Base-by-base conservation (phyloP, 2,797 vertebrate genomes). In the Gastrophryne carolinensis region DNA sequence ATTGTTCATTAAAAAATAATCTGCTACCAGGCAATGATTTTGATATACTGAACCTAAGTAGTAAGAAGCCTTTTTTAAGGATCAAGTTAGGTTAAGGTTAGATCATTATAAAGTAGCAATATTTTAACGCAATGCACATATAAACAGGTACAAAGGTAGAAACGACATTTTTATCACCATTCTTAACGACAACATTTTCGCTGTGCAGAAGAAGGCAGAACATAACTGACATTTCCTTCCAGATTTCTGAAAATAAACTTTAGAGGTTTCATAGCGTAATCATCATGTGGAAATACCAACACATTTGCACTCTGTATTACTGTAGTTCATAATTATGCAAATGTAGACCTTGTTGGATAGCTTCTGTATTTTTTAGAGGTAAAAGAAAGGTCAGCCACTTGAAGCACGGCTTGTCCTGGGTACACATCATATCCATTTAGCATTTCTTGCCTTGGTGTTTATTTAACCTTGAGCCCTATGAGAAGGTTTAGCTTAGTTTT, bases 301-400 rank as follows among this genome's bases (percentile, higher is more conserved):
- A 73, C 13, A 11, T 52, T 61, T 39, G 13, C 32, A 52, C 37
- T 52, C 23, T 27, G 29, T 62, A 37, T 62, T 27, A 57, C 19
- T 26, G 39, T 15, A 52, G 26, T 64, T 54, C 50, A 54, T 54
- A 34, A 64, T 64, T 73, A 73, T 73, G 71, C 47, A 64, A 64
- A 73, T 73, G 60, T 39, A 32, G 58, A 41, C 49, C 71, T 73
- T 34, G 49, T 12, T 64, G 49, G 53, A 53, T 64, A 50, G 34
- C 58, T 53, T 29, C 11, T 63, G 32, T 72, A 64, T 49, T 73
- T 64, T 39, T 50, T 26, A 64, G 35, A 73, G 60, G 71, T 54
- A 64, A 64, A 50, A 52, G 70, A 72, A 72, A 72, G 70, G 49
- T 64, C 71, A 73, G 71, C 56, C 39, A 64, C 60, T 53, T 44